Conservation (phyloP, 2,888 invertebrate genomes). For the Hofmannophila pseudospretella region DNA sequence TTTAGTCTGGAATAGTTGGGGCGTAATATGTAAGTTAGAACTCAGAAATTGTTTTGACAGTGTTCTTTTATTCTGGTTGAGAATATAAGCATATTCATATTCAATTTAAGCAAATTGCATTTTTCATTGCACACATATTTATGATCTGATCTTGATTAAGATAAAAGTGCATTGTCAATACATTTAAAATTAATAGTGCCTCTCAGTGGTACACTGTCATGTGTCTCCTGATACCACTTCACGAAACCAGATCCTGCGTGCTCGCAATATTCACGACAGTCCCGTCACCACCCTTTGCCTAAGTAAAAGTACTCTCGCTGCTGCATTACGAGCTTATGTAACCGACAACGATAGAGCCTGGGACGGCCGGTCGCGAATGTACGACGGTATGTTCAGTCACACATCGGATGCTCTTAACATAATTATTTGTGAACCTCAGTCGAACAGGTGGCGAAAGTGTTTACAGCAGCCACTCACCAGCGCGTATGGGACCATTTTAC, state of each 20-base stretch:
- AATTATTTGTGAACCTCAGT: conserved; percentile 83
- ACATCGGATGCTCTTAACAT: conserved; percentile 55
- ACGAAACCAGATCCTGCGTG: conserved; percentile 18
- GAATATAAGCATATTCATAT: too few species aligned
- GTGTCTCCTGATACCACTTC: conserved; percentile 21
- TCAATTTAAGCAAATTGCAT: too few species aligned
- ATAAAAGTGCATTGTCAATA: conserved; percentile 23
- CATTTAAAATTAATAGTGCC: conserved; percentile 16
- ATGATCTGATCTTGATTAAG: too few species aligned
- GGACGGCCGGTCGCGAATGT: conserved; percentile 45
- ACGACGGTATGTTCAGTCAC: conserved; percentile 61
- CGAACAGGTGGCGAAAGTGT: conserved; percentile 99
- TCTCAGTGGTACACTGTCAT: conserved; percentile 28
- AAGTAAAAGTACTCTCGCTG: conserved; percentile 32
- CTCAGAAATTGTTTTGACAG: conserved; percentile 30
- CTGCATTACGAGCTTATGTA: conserved; percentile 17
- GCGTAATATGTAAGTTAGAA: conserved; percentile 37
- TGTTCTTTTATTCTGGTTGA: conserved; percentile 24
- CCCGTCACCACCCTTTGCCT: conserved; percentile 26
- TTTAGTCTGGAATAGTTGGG: conserved; percentile 5
- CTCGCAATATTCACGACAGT: conserved; percentile 24
- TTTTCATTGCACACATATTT: too few species aligned
- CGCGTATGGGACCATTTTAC: conserved; percentile 99
- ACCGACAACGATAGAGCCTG: conserved; percentile 29
- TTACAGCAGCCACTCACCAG: conserved; percentile 96